phyloP scores from a whole-genome alignment of 23 tunicate genomes.

The Oikopleura dioica region DNA sequence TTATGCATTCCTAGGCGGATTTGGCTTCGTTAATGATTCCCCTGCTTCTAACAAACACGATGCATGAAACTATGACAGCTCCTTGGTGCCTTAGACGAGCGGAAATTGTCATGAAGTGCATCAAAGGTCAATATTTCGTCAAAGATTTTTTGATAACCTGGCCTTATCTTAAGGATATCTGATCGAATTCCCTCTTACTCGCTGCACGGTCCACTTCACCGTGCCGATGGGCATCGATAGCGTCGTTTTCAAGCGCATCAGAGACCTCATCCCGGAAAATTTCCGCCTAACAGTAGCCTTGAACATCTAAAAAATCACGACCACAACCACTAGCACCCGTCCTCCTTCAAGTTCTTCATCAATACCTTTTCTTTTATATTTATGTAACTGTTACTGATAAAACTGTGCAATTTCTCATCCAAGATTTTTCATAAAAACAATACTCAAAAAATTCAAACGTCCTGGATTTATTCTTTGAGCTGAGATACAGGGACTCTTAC shows the following conservation, averaged over 20 bases:
- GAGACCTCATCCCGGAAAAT: constrained; percentile 2
- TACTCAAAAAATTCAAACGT: too few relatives aligned
- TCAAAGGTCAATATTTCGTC: constrained; percentile 40
- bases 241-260: not conserved
- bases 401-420: too few relatives aligned
- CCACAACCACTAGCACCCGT: not conserved
- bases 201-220: constrained; percentile 1
- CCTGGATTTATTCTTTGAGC: too few relatives aligned
- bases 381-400: too few relatives aligned
- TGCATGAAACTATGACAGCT: constrained; percentile 49
- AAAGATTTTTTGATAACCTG: not conserved
- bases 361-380: too few relatives aligned
- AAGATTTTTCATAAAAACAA: too few relatives aligned
- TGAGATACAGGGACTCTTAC: too few relatives aligned
- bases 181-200: not conserved
- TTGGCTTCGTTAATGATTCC: constrained; percentile 21
- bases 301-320: not conserved
- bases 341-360: not conserved
- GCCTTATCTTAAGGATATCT: not conserved
- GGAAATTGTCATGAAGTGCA: constrained; percentile 92
- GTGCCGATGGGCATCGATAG: constrained; percentile 9
- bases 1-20: not conserved
- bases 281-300: not conserved
- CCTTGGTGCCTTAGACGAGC: constrained; percentile 87
- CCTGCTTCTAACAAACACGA: constrained; percentile 36